phyloP scores from a whole-genome alignment of 2,113 vertebrate species.

The Peromyscus californicus region DNA sequence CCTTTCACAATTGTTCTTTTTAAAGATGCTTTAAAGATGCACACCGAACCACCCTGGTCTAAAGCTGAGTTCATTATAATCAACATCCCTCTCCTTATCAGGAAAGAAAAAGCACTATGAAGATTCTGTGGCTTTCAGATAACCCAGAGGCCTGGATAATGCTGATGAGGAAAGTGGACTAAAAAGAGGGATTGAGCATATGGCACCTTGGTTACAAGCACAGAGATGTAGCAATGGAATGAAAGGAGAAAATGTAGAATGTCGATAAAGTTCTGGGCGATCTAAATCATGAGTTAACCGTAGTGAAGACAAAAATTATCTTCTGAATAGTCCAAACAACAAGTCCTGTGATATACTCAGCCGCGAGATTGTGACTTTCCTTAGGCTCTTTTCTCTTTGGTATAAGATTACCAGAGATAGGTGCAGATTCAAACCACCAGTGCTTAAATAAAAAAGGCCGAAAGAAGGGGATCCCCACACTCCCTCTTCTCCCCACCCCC shows the following conservation, averaged over 20 bases:
- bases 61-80: background rate
- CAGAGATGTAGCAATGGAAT: background rate
- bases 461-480: background rate
- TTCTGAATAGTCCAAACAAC: background rate
- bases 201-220: background rate
- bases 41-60: background rate
- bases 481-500: background rate
- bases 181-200: background rate
- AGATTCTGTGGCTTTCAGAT: background rate
- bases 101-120: background rate
- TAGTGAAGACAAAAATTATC: conserved; percentile 32
- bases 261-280: background rate
- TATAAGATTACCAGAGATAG: conserved; percentile 1
- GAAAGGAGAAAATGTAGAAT: background rate
- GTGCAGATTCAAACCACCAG: background rate
- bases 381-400: conserved; percentile 41
- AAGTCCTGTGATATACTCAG: background rate
- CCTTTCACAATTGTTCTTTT: conserved; percentile 27
- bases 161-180: background rate
- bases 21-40: background rate
- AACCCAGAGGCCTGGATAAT: background rate
- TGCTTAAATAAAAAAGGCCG: background rate
- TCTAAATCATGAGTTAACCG: background rate
- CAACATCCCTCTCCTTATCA: background rate
- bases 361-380: background rate